These are phyloP conservation scores for Monopis laevigella DNA, from an alignment of 2,888 invertebrate species.

Conservation along the genomic window DNA sequence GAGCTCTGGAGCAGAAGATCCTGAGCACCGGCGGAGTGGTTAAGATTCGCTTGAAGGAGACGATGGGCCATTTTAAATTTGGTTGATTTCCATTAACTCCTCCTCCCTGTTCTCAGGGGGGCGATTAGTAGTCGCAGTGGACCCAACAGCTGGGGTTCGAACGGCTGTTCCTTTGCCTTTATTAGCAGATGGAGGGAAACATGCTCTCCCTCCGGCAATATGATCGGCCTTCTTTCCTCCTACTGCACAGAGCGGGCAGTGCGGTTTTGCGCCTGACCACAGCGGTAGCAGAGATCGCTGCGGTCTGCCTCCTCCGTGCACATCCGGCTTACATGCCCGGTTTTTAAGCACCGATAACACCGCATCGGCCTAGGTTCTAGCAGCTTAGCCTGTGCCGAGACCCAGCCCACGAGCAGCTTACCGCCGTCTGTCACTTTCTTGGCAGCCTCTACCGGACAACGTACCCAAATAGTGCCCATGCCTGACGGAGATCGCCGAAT, in stretches of 20 bases:
- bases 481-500: neutral
- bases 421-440: neutral
- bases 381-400: neutral
- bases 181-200: neutral
- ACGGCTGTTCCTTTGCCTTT: neutral
- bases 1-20: constrained; percentile 11
- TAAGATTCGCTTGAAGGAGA: constrained; percentile 6
- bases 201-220: neutral
- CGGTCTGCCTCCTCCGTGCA: constrained; percentile 5
- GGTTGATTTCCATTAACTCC: neutral
- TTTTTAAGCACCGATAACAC: constrained; percentile 5
- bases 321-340: neutral
- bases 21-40: constrained; percentile 10
- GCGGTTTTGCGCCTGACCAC: neutral
- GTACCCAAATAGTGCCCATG: neutral
- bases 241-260: neutral
- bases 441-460: constrained; percentile 10
- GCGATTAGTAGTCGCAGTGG: neutral
- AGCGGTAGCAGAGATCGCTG: constrained; percentile 6
- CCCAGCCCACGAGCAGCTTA: constrained; percentile 9
- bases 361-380: constrained; percentile 1
- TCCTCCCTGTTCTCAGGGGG: neutral
- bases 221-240: neutral
- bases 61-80: neutral
- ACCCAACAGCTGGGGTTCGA: neutral